phyloP scores from a whole-genome alignment of 2,797 vertebrate species.

The Acropternis orthonyx region DNA sequence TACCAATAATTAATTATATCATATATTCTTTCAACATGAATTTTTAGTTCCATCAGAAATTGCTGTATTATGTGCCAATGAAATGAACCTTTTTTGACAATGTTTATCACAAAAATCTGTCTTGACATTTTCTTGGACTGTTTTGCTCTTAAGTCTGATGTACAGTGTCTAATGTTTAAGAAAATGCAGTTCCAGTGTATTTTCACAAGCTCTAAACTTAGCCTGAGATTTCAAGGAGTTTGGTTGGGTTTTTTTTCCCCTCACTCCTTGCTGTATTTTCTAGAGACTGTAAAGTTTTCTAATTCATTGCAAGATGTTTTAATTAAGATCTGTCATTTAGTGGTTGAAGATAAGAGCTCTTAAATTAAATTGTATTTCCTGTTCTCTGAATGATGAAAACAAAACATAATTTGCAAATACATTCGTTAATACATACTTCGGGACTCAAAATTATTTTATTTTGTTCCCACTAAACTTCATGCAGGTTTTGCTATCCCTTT shows the following conservation, averaged over 20 bases:
- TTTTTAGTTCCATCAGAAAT: neutral
- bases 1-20: neutral
- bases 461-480: neutral
- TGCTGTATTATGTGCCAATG: neutral
- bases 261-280: neutral
- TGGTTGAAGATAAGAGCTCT: conserved; percentile 9
- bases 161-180: neutral
- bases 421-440: neutral
- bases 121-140: neutral
- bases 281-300: neutral
- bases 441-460: neutral
- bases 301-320: neutral
- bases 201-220: neutral
- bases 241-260: neutral
- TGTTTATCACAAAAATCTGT: neutral
- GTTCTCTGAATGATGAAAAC: conserved; percentile 4
- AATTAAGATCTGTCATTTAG: neutral
- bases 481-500: neutral
- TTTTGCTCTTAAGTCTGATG: neutral
- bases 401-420: conserved; percentile 12
- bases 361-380: conserved; percentile 38
- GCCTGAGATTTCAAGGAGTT: neutral
- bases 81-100: neutral
- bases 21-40: neutral
- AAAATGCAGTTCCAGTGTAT: neutral